These are phyloP conservation scores for Heterochromis multidens DNA, from an alignment of 2,113 vertebrate genomes.

Conservation along the genomic window DNA sequence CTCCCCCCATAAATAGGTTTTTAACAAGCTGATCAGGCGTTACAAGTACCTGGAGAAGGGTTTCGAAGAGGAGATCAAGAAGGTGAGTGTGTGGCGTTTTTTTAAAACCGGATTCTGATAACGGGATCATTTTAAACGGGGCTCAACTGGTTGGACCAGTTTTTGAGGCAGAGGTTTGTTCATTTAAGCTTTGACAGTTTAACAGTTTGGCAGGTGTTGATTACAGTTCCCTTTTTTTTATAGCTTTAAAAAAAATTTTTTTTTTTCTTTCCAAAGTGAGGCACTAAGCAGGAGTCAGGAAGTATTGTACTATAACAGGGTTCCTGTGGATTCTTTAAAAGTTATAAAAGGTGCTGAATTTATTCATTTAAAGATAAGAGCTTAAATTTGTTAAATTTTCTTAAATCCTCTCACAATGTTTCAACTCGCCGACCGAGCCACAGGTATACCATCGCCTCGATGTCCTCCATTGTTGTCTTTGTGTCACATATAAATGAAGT, in stretches of 20 bases:
- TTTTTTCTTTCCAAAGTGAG: not conserved
- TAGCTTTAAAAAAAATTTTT: not conserved
- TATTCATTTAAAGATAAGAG: not conserved
- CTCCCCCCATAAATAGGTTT: conserved; percentile 78
- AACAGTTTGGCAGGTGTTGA: not conserved
- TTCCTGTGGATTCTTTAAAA: no score
- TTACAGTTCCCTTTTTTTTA: not conserved
- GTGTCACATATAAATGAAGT: no score
- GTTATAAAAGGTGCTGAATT: not conserved
- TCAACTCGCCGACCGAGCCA: no score
- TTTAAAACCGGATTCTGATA: not conserved
- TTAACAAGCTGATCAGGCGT: conserved; percentile 99
- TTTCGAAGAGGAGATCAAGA: conserved; percentile 99
- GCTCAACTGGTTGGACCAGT: not conserved
- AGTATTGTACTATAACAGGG: not conserved
- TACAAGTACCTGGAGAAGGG: conserved; percentile 99
- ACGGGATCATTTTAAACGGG: not conserved
- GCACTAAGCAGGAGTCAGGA: not conserved
- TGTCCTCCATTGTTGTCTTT: no score
- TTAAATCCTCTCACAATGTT: no score
- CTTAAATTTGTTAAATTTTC: no score
- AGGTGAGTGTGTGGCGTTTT: conserved; percentile 74
- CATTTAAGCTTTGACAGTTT: no score
- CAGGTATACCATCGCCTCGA: no score
- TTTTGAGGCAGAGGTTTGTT: not conserved